Percentiles rank a stretch among this genome's conserved stretches.
Evolutionary conservation across 2,113 vertebrate genomes (phyloP).

Genomic region (Pyxicephalus adspersus): DNA sequence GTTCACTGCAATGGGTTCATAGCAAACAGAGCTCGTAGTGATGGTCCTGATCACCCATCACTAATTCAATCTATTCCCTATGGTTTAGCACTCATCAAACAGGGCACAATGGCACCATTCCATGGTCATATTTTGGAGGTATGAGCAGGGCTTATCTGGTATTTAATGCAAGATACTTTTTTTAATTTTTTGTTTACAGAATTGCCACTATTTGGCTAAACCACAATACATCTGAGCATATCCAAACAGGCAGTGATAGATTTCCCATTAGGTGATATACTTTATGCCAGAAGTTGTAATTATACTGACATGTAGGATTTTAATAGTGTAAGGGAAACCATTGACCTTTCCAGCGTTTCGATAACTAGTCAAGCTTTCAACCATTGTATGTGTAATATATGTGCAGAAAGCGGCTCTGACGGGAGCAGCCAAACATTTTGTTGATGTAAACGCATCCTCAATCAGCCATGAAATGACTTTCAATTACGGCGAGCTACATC

Average conservation of each 20-base stretch:
- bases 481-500: constrained; percentile 36
- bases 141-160: too few relatives aligned
- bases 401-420: constrained; percentile 21
- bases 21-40: too few relatives aligned
- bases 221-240: too few relatives aligned
- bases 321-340: not conserved
- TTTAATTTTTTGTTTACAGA: not conserved
- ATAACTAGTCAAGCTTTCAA: constrained; percentile 26
- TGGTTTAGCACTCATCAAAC: too few relatives aligned
- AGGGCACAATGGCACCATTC: too few relatives aligned
- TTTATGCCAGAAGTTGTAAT: constrained; percentile 1
- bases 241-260: constrained; percentile 1
- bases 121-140: too few relatives aligned
- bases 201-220: not conserved
- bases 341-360: constrained; percentile 29
- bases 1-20: too few relatives aligned
- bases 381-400: constrained; percentile 12
- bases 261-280: not conserved
- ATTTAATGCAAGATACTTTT: too few relatives aligned
- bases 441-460: constrained; percentile 37
- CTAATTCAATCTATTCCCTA: too few relatives aligned
- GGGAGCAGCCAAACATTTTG: constrained; percentile 30
- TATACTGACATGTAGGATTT: constrained; percentile 15
- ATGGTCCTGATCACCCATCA: too few relatives aligned
- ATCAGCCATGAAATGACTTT: constrained; percentile 51